Evolutionary conservation across 2,113 vertebrate species (phyloP), one percentile per base, ranked within the genome.

Genomic region (Crotalus tigris): DNA sequence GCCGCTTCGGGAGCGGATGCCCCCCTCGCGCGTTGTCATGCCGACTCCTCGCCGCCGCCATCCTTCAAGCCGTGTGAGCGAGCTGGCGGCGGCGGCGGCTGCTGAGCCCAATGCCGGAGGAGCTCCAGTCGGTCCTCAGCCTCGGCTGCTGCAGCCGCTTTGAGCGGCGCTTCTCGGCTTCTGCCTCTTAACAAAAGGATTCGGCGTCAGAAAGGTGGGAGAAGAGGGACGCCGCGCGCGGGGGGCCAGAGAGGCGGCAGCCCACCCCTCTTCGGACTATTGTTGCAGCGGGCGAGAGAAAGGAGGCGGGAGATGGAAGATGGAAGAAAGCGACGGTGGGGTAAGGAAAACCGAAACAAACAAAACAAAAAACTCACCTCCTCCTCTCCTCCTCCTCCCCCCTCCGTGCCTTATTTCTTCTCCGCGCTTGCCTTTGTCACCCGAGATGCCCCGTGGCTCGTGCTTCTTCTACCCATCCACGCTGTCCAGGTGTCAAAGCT

Each of bases 261-360:
- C 75, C 51, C 81, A 26, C 44, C 44, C 91, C 57, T 29, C 29
- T 29, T 23, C 10, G 86, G 58, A 57, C 86, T 75, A 26, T 58
- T 57, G 87, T 88, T 55, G 86, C 59, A 55, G 59, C 91, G n/a
- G 3, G 19, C 24, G n/a, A 75, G 24, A 54, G 29, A 33, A 21
- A 7, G 39, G 54, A 44, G 75, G 53, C 92, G 55, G 88, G 88
- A 90, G 55, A 93, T 93, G 92, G 92, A 90, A 93, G 89, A 93
- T 93, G 92, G 92, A 93, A 61, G 92, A 58, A 64, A 51, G 75
- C 92, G 88, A 21, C 17, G 88, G 81, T 44, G 92, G 92, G 92
- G 92, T 93, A 64, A 93, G 92, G 13, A 1, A 29, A 13, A 39
- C 2, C 7, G 9, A 44, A 81, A 21, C 33, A 9, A 39, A 58